Percentiles rank a stretch among this genome's conserved stretches.
Conservation (phyloP, 2,797 vertebrate genomes). For the Rhinoraja longicauda region DNA sequence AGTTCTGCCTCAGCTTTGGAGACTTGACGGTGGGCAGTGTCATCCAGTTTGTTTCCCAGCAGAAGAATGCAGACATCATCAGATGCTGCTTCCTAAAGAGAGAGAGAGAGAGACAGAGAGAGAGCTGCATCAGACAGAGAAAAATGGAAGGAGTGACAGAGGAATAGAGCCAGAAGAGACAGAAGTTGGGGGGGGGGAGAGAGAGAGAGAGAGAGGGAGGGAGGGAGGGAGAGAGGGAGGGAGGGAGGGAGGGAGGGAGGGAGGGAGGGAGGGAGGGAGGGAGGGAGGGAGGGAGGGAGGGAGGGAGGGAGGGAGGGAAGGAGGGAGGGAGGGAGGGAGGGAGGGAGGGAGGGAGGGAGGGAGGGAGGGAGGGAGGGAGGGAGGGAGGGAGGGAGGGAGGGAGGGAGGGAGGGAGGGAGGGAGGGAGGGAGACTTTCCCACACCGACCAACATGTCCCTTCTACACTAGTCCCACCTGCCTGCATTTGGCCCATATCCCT, state of each 20-base stretch:
- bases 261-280: neutral
- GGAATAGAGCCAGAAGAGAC: too few relatives aligned
- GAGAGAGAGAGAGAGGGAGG: neutral
- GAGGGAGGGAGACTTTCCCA: too few relatives aligned
- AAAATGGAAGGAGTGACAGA: neutral
- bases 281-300: neutral
- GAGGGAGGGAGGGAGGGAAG: neutral
- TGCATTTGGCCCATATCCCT: too few relatives aligned
- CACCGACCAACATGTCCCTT: too few relatives aligned
- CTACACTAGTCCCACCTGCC: too few relatives aligned
- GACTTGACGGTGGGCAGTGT: slow-evolving; percentile 58
- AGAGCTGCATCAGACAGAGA: neutral
- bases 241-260: neutral
- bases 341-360: neutral
- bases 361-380: neutral
- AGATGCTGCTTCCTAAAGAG: slow-evolving; percentile 63
- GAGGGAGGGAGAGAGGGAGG: neutral
- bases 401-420: neutral
- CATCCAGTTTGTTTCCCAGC: slow-evolving; percentile 84
- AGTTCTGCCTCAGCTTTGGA: slow-evolving; percentile 57
- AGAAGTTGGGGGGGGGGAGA: neutral
- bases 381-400: neutral
- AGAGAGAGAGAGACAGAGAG: rapidly evolving
- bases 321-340: neutral
- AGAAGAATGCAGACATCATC: slow-evolving; percentile 65